Conservation (phyloP, 2,113 vertebrate species). For the Tragelaphus imberbis region DNA sequence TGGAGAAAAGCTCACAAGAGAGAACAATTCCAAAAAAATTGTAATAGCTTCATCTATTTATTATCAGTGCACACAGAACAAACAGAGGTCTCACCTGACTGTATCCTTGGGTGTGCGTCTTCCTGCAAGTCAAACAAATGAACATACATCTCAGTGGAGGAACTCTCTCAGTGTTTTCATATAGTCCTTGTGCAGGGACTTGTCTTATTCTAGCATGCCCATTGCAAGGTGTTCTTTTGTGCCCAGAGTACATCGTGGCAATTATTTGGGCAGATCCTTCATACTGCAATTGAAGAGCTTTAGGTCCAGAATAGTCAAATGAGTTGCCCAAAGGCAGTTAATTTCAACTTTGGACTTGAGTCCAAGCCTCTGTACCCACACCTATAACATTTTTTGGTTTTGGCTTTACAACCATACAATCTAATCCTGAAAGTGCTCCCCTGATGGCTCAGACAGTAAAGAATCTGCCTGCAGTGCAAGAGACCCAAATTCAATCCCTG, state of each 20-base stretch:
- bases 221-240: not conserved
- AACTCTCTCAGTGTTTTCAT: not conserved
- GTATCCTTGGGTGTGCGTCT: not conserved
- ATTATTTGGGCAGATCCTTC: not conserved
- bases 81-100: slow-evolving; percentile 27
- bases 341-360: not conserved
- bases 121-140: slow-evolving; percentile 55
- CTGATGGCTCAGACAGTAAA: not conserved
- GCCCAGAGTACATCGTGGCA: not conserved
- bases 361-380: not conserved
- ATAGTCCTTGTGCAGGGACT: no score
- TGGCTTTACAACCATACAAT: not conserved
- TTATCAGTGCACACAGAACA: not conserved
- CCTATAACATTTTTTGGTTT: not conserved
- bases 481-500: not conserved
- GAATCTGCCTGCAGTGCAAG: not conserved
- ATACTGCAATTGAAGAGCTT: not conserved
- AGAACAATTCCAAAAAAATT: not conserved
- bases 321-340: not conserved
- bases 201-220: not conserved
- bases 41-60: not conserved
- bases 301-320: not conserved
- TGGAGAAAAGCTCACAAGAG: not conserved
- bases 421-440: not conserved
- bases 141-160: not conserved